Evolutionary conservation across 53 echinoderm and acorn worm species (phyloP), one percentile per base, ranked within the genome.

Genomic region (Antedon mediterranea): DNA sequence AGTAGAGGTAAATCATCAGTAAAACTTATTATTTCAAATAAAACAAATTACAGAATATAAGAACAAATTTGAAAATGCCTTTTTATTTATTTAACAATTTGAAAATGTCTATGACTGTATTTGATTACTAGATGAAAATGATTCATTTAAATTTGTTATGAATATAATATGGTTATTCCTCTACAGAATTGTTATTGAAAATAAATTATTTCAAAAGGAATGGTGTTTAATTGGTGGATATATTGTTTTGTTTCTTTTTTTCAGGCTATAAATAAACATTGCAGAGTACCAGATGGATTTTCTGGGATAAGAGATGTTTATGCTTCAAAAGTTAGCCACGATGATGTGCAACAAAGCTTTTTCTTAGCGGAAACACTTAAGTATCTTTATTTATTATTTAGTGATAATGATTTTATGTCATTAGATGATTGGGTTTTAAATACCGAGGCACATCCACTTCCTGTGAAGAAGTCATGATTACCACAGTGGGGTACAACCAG

Each of bases 261-360:
- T 0, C 90, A 98, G 98, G 98, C 98, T 34, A 34, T 98, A 34
- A 90, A 93, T 75, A 89, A 82, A 34, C 82, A 98, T 79, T 98
- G 98, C 82, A 76, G 93, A 33, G 98, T 98, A 0, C 88, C 83
- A 34, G 82, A 88, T n/a, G 98, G 98, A 0, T 98, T 71, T 71
- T 98, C 98, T 27, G 98, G 98, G 23, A 86, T 98, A 77, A 81
- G 88, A 72, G 98, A 98, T 57, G 98, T 98, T 5, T 92, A 92
- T 77, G 92, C 92, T 78, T 84, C 88, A 79, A 86, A 83, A 77
- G 89, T 92, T 29, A 83, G 81, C 41, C 93, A 98, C 43, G 98
- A 98, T 76, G 98, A 98, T 34, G 98, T 98, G 43, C 98, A 98
- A 74, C 98, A 98, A 41, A 98, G 98, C 78, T 98, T 98, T 85